phyloP scores from a whole-genome alignment of 2,888 invertebrate species.

The Ophion ellenae region DNA sequence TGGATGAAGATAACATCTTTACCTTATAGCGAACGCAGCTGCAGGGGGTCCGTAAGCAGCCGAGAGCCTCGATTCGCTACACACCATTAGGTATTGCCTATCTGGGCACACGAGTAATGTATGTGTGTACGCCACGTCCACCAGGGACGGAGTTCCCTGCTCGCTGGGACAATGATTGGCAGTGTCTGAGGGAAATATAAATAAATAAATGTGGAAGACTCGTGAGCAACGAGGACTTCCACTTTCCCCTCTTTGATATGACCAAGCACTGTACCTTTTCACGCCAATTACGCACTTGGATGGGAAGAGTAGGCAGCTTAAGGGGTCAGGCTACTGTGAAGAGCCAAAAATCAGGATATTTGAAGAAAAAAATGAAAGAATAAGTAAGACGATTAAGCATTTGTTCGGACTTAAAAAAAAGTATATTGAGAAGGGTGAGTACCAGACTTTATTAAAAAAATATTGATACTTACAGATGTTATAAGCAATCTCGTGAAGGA shows the following conservation, averaged over 20 bases:
- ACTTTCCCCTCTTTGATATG: neutral
- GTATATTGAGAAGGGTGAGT: too few relatives aligned
- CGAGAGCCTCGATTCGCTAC: constrained; percentile 33
- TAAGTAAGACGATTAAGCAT: too few relatives aligned
- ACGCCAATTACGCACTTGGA: neutral
- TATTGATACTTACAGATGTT: too few relatives aligned
- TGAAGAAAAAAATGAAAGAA: too few relatives aligned
- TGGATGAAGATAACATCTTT: constrained; percentile 76
- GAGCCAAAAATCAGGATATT: too few relatives aligned
- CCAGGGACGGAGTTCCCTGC: neutral
- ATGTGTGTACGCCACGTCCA: neutral
- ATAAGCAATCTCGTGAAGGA: too few relatives aligned
- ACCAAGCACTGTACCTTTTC: neutral
- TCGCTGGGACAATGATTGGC: neutral
- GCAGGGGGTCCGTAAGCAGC: constrained; percentile 71
- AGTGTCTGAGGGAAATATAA: constrained; percentile 5
- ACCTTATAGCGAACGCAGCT: constrained; percentile 71
- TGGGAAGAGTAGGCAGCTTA: neutral
- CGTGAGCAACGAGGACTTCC: neutral
- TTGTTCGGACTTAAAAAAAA: too few relatives aligned
- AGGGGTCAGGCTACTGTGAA: too few relatives aligned
- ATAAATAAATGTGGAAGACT: constrained; percentile 1
- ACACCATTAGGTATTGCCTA: constrained; percentile 26
- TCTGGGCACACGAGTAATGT: constrained; percentile 3
- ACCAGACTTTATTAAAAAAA: too few relatives aligned